Evolutionary conservation across 2,888 invertebrate species (phyloP).

Genomic region (Drosophila subsilvestris): DNA sequence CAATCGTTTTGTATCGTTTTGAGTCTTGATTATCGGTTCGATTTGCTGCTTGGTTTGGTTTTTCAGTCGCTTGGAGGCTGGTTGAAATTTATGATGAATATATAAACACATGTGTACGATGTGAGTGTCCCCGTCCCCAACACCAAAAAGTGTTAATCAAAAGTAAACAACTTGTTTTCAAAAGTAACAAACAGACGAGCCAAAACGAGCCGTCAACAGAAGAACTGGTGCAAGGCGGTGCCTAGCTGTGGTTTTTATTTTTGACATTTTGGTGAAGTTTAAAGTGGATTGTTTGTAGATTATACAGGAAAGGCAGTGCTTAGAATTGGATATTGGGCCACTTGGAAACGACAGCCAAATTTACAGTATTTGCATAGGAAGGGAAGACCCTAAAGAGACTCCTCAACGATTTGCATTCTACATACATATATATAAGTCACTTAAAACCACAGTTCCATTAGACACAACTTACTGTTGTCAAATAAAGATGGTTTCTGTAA

Average conservation of each 20-base stretch:
- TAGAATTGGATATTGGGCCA: too few species aligned
- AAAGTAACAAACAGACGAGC: conserved; percentile 27
- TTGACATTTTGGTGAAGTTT: too few species aligned
- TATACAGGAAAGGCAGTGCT: too few species aligned
- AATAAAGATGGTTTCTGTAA: too few species aligned
- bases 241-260: conserved; percentile 10
- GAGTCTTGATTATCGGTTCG: conserved; percentile 33
- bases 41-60: conserved; percentile 30
- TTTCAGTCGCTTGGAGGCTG: conserved; percentile 29
- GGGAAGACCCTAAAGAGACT: too few species aligned
- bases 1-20: conserved; percentile 48
- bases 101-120: conserved; percentile 38
- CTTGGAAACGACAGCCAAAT: too few species aligned
- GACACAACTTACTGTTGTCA: too few species aligned
- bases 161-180: conserved; percentile 67
- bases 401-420: too few species aligned
- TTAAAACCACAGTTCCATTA: too few species aligned
- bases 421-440: too few species aligned
- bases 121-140: background rate
- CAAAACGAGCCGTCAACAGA: conserved; percentile 41
- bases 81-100: conserved; percentile 50
- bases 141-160: conserved; percentile 57
- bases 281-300: too few species aligned
- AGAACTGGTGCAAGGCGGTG: conserved; percentile 51
- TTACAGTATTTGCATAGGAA: too few species aligned